Evolutionary conservation across 2,113 vertebrate species (phyloP), one percentile per base, ranked within the genome.

Genomic region (Nematolebias whitei): DNA sequence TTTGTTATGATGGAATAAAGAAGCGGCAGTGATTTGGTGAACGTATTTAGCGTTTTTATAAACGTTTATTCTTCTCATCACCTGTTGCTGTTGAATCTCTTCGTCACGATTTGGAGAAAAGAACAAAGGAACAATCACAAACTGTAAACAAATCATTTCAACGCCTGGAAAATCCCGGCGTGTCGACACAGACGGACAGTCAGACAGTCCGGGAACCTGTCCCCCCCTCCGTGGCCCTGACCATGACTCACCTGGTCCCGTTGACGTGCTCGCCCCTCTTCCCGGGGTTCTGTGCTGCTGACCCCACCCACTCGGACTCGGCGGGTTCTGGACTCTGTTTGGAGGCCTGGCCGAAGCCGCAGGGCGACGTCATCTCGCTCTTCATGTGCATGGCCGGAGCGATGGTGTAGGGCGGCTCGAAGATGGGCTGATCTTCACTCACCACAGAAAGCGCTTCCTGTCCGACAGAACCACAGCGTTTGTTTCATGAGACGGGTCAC

Each of bases 401-500:
- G 1, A 88, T 13, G 23, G 81, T n/a, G 78, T 91, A 94, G 35
- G 90, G 18, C 4, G 90, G 63, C 71, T 94, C 93, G 16, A 92
- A 95, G 35, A 95, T 91, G 68, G 92, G 90, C 84, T 93, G 92
- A 64, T 94, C 93, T 76, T 94, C 93, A 70, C 91, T 94, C 79
- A 94, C 93, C 77, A 93, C 93, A 5, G 92, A 92, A 72, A 94
- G 87, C 23, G 93, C 94, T 92, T 94, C 94, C 93, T 94, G 88
- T 78, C 15, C 47, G 58, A 75, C 53, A 80, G 32, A 84, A 24
- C 81, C 39, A 59, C 62, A 63, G 66, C 11, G 32, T 35, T 35
- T 8, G 32, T 29, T 29, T 29, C 7, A 29, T 29, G n/a, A n/a
- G n/a, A n/a, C n/a, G n/a, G n/a, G n/a, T n/a, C n/a, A n/a, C n/a